Evolutionary conservation across 2,888 invertebrate species (phyloP), one percentile per base, ranked within the genome.

Genomic region (Microdon myrmicae): DNA sequence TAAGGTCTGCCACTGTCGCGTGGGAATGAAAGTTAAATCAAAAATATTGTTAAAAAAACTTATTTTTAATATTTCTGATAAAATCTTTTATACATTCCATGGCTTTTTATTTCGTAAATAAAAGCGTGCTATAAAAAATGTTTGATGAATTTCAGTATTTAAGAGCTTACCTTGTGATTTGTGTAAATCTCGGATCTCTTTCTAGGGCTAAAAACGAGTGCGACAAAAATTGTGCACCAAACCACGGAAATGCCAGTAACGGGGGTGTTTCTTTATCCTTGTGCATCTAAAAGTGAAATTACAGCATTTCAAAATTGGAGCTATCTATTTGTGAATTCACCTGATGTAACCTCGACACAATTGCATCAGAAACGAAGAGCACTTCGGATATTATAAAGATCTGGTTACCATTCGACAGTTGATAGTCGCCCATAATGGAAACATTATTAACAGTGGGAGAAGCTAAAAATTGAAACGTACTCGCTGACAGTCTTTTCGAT

Each of bases 181-280:
- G 84, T 1, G 82, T 81, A 69, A 83, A 85, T 38, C 83, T 73
- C 43, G 81, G 80, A 71, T 85, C 84, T 60, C 83, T 76, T 73
- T 85, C 85, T 35, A 86, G 75, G 9, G 84, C 84, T 67, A 85
- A 74, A 74, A 85, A 86, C 2, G 85, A 84, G 72, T 86, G 86
- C 13, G 85, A 85, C 23, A 86, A 73, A 71, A 86, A 86, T 71
- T 86, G 86, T 8, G 86, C 85, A 23, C 85, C 84, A 72, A 85
- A 85, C 86, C 86, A 86, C 2, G 86, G 86, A 68, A 85, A 86
- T 2, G 86, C 85, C 54, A 86, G 72, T 23, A 86, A 75, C 8
- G 86, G 86, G 9, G 86, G 86, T 9, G 86, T 86, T 75, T 86
- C 86, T 74, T 86, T 85, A 73, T 86, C 86, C 68, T 83, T 81